Evolutionary conservation across 2,113 vertebrate species (phyloP), one percentile per base, ranked within the genome.

Genomic region (Eudorcas thomsonii): DNA sequence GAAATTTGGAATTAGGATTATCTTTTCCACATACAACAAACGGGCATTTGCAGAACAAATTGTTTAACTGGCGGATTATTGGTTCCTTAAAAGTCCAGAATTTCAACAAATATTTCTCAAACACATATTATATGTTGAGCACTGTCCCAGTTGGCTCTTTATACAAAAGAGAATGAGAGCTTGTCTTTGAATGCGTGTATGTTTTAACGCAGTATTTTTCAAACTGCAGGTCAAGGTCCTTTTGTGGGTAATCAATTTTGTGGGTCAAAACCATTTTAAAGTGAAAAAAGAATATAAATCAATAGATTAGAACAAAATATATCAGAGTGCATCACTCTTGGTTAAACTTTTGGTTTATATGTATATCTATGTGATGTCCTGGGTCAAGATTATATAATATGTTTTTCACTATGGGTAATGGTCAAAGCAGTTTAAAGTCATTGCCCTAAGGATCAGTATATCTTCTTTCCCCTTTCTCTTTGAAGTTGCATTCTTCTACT

Each of bases 221-320:
- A 94, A 82, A 54, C 88, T 55, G 30, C 13, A 45, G 52, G 48
- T 91, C 84, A 85, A 23, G 55, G 83, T 64, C 84, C 57, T 25
- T 88, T 90, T 26, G 25, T 80, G 52, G 71, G 55, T 64, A 93
- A 91, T 93, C 78, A 96, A 90, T 85, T 93, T 85, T 50, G n/a
- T 94, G 84, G 64, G 25, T 96, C 92, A 96, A 96, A 96, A 74
- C 55, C 39, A 92, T 87, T 81, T 88, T 96, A 90, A 93, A 91
- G 92, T 14, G 21, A 30, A 59, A 33, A 80, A 87, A n/a, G 12
- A 91, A 88, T 67, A 83, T 16, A 23, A 39, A 71, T 71, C 67
- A 80, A 19, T 50, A 81, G 23, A 90, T 71, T 94, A 83, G 90
- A 85, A 92, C 21, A 95, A 97, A 97, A 74, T 92, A n/a, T 64